Base-by-base conservation (phyloP, 2,888 invertebrate species). In the Polyommatus iphigenia region DNA sequence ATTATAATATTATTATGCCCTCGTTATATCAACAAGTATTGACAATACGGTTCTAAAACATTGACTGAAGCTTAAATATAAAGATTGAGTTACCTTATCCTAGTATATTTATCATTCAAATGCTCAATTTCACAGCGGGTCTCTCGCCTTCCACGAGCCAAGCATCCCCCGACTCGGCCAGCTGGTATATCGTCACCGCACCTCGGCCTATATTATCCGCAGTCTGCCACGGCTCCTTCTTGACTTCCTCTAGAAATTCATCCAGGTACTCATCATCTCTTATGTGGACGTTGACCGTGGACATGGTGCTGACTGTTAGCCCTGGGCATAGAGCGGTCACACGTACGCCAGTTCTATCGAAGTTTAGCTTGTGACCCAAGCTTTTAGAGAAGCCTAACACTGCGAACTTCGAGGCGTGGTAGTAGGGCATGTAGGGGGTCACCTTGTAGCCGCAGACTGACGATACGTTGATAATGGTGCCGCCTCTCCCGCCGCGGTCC, bases 381-480 rank as follows among this genome's bases (percentile, higher is more conserved):
- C 92, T 91, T 78, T 88, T 88, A 46, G 90, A 89, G 76, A 95
- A 85, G 18, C 94, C 94, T 76, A 91, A 84, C 3, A 95, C 91
- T 50, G 93, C 93, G 80, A 90, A 93, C 84, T 95, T 95, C 0
- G 95, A 95, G 1, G 94, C 94, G 1, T 93, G 92, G 84, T 95
- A 95, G 24, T 94, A 90, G 0, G 95, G 95, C 71, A 91, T 84
- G 50, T 91, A 91, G 6, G 92, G 90, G 50, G 91, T 86, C 0
- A 94, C 87, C 80, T 89, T 88, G 71, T 93, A 88, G 0, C 95
- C 95, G 80, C 94, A 91, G 32, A 95, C 92, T 0, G 96, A 95
- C 1, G 95, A 91, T 24, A 95, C 90, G 83, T 96, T 96, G 24
- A 96, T 90, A 71, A 96, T 92, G 3, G 94, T 91, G 5, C 96